Evolutionary conservation across 2,888 invertebrate genomes (phyloP).

Genomic region (Ectropis crepuscularia): DNA sequence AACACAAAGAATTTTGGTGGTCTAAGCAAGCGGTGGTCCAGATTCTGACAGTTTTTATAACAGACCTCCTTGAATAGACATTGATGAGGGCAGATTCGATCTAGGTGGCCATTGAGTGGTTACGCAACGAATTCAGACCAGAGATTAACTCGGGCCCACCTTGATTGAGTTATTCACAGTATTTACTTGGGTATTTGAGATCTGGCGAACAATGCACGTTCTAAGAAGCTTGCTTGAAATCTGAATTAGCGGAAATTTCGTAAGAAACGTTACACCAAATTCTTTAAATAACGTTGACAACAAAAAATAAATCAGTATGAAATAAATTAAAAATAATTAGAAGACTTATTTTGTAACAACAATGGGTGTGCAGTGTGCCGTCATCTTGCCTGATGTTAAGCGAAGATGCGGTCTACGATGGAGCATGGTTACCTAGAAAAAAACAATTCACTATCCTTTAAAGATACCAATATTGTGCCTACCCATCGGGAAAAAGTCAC

Average conservation of each 20-base stretch:
- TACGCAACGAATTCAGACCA: constrained; percentile 47
- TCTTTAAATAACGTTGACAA: constrained; percentile 8
- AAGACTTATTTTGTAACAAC: too few relatives aligned
- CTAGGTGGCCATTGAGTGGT: constrained; percentile 50
- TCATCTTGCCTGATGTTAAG: too few relatives aligned
- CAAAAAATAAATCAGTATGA: neutral
- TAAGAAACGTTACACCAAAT: constrained; percentile 22
- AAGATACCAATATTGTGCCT: too few relatives aligned
- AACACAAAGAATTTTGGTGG: constrained; percentile 34
- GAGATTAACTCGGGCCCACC: constrained; percentile 47
- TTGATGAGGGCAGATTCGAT: constrained; percentile 30
- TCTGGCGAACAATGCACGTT: constrained; percentile 39
- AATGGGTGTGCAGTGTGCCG: too few relatives aligned
- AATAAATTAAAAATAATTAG: neutral
- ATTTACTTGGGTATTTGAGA: constrained; percentile 48
- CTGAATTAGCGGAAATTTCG: constrained; percentile 4
- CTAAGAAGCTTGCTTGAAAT: constrained; percentile 39
- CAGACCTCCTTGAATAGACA: constrained; percentile 41
- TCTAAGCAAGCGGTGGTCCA: constrained; percentile 46
- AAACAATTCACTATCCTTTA: too few relatives aligned
- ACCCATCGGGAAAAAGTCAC: too few relatives aligned
- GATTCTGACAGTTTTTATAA: constrained; percentile 53
- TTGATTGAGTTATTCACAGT: constrained; percentile 51
- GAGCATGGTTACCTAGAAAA: too few relatives aligned
- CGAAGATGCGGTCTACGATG: too few relatives aligned